Evolutionary conservation across 64 coral and sea anemone genomes (phyloP).

Genomic region (Stylophora pistillata): DNA sequence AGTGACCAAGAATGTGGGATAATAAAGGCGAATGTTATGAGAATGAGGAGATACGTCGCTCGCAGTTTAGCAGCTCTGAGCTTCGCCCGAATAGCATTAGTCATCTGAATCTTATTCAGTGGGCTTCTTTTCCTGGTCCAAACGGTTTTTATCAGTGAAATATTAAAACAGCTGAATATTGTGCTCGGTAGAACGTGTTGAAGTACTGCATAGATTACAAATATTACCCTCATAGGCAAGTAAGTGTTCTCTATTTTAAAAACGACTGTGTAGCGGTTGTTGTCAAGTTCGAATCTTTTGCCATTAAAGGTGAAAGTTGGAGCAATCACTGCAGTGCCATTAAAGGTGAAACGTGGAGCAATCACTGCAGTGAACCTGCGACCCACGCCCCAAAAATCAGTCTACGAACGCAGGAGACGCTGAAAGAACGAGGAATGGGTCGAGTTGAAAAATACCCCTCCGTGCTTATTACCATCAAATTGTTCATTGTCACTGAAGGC

Average conservation of each 20-base stretch:
- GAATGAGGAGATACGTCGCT: neutral
- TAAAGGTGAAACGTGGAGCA: neutral
- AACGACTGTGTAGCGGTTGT: neutral
- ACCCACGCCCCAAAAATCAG: conserved; percentile 5
- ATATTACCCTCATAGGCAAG: neutral
- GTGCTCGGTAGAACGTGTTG: neutral
- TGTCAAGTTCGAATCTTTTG: neutral
- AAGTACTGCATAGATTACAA: neutral
- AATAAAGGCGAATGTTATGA: neutral
- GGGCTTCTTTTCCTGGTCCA: neutral
- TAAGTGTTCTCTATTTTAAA: conserved; percentile 3
- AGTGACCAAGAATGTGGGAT: neutral
- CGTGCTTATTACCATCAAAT: conserved; percentile 16
- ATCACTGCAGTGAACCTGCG: neutral
- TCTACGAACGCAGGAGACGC: neutral
- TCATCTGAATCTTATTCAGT: neutral
- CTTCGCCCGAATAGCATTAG: neutral
- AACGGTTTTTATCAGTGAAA: neutral
- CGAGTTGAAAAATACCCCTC: conserved; percentile 30
- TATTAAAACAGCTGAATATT: neutral
- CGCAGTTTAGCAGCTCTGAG: neutral
- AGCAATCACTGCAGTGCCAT: neutral
- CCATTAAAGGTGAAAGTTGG: neutral
- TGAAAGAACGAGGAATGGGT: neutral
- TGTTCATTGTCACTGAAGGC: conserved; percentile 17